These are phyloP conservation scores for Tinea semifulvella DNA, from an alignment of 2,888 invertebrate species.

Conservation along the genomic window DNA sequence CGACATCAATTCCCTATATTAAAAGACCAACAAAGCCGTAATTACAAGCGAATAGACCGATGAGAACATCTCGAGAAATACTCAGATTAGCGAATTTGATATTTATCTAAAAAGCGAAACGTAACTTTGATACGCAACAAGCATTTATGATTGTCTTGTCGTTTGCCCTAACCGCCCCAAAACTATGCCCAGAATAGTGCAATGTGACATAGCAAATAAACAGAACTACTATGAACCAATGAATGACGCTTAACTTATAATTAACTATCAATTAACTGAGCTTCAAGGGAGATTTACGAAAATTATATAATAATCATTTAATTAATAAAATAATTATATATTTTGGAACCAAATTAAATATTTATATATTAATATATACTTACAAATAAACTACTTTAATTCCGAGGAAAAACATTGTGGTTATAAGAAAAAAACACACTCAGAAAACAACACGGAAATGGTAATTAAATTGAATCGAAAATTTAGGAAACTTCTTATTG, in stretches of 20 bases:
- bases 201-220: conserved; percentile 5
- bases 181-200: conserved; percentile 3
- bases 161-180: conserved; percentile 4
- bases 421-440: not conserved
- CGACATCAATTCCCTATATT: not conserved
- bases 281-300: not conserved
- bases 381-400: not conserved
- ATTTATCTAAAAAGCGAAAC: not conserved
- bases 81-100: too few relatives aligned
- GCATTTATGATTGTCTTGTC: not conserved
- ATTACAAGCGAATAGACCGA: too few relatives aligned
- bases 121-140: not conserved
- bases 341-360: not conserved
- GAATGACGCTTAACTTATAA: not conserved
- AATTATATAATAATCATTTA: not conserved
- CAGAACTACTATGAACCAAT: not conserved
- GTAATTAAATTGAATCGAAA: not conserved
- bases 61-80: not conserved
- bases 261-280: not conserved
- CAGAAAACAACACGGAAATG: not conserved
- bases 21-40: not conserved
- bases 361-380: not conserved
- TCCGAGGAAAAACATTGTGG: not conserved
- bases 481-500: not conserved
- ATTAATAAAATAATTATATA: not conserved